Base-by-base conservation (phyloP, 2,888 invertebrate genomes). In the Neoaliturus tenellus region DNA sequence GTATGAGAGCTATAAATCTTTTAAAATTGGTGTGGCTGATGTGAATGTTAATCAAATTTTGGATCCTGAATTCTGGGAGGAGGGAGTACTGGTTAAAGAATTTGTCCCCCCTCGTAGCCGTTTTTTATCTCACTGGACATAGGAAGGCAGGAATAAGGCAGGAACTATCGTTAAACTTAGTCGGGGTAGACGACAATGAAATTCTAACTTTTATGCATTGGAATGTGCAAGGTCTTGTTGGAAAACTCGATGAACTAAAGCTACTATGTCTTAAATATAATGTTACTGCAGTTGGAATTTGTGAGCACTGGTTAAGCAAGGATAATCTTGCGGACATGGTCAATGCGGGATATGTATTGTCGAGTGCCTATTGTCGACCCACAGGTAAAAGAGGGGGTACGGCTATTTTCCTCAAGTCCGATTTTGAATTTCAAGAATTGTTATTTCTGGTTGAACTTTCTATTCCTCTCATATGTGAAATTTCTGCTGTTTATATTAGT, bases 191-290 rank as follows among this genome's bases (percentile, higher is more conserved):
- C 25, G 62, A 10, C 12, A 2, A 25, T 62, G 31, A 25, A 10
- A 62, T 25, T 10, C 20, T 62, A 17, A 28, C 62, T 10, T 4
- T 62, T 25, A 6, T 62, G 17, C 62, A 62, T 62, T 62, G 62
- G 62, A 62, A 62, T 17, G 39, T 20, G 17, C 78, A 78, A 14
- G 78, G 78, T 4, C n/a, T 48, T 44, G 6, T 48, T 1, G 55
- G 55, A n/a, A 78, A 78, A 78, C 1, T 48, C 12, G 78, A 78
- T 41, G 78, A 78, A 78, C 28, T 78, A 10, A 48, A n/a, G 4
- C 48, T 6, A 8, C 48, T 23, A n/a, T 23, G 31, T 17, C 28
- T 14, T 41, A 48, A 12, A 12, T 41, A 31, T 23, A 2, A 25
- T 78, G 78, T 44, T 31, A 8, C n/a, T 48, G 33, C 44, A 5